Evolutionary conservation across 2,888 invertebrate species (phyloP), one percentile per base, ranked within the genome.

Genomic region (Nomada goodeniana): DNA sequence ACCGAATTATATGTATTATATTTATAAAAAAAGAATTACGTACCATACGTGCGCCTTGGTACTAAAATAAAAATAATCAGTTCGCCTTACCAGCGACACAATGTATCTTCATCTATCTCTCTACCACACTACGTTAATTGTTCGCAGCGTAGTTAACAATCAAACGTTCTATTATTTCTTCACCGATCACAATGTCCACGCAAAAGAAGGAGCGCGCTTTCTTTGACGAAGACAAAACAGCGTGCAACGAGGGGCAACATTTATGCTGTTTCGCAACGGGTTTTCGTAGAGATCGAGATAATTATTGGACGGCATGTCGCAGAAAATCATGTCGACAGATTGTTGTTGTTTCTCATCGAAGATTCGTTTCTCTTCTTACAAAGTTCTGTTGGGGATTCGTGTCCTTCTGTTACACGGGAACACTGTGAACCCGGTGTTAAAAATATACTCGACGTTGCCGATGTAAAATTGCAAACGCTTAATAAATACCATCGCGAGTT

Each of bases 281-380:
- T 77, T 55, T 52, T 53, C 64, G 50, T 60, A 36, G 61, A 65
- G 50, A 26, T 13, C 57, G 55, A 29, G 60, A 71, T 76, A 63
- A 55, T 73, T 44, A 55, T 67, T 84, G 83, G 84, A 84, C 83
- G 84, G 84, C 65, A 80, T 73, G 75, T 69, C 63, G 71, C 80
- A 59, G 83, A 80, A 83, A 76, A 73, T 72, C 55, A 65, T 73
- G 59, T 55, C 60, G 65, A 63, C 55, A 52, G 50, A 59, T 57
- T 60, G 55, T 55, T 65, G 61, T 61, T 76, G 50, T 47, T 55
- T 53, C 59, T 29, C 15, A 61, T 55, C 60, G 23, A 52, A 20
- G 52, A 44, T 11, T 71, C 52, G 2, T 59, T 15, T 67, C 55
- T 69, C 44, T 36, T 42, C 50, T 26, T 63, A 67, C 42, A 23